These are phyloP conservation scores for Halichoerus grypus DNA, from an alignment of 2,113 vertebrate species.

Conservation along the genomic window DNA sequence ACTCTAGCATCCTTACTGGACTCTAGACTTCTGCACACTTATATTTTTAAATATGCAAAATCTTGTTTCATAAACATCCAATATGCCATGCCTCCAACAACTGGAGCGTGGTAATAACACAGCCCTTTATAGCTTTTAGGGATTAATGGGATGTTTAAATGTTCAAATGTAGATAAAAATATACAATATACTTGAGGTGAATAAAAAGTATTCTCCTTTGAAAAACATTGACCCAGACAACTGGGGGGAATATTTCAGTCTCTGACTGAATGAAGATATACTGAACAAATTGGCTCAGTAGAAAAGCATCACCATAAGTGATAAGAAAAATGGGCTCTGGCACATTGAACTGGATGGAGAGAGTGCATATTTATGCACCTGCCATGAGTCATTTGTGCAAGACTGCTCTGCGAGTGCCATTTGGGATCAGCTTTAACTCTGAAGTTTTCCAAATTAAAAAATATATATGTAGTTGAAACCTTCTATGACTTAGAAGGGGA, in stretches of 20 bases:
- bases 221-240: slow-evolving; percentile 16
- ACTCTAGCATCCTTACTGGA: background rate
- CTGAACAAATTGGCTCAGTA: slow-evolving; percentile 41
- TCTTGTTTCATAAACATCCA: background rate
- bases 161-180: slow-evolving; percentile 1
- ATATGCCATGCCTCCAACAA: background rate
- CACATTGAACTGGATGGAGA: slow-evolving; percentile 54
- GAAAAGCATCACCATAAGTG: slow-evolving; percentile 7
- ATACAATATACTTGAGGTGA: background rate
- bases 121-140: background rate
- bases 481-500: background rate
- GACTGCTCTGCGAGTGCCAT: slow-evolving; percentile 17
- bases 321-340: slow-evolving; percentile 64
- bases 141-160: background rate
- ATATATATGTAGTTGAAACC: background rate
- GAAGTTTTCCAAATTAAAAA: slow-evolving; percentile 39
- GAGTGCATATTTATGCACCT: slow-evolving; percentile 60
- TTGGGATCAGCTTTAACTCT: slow-evolving; percentile 58
- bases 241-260: background rate
- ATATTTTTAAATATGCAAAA: background rate
- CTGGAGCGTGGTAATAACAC: background rate
- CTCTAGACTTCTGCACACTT: background rate
- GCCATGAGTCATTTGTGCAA: slow-evolving; percentile 68
- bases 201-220: background rate
- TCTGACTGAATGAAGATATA: slow-evolving; percentile 51